Evolutionary conservation across 1,140 invertebrate species (phyloP).

Genomic region (Galleria mellonella): DNA sequence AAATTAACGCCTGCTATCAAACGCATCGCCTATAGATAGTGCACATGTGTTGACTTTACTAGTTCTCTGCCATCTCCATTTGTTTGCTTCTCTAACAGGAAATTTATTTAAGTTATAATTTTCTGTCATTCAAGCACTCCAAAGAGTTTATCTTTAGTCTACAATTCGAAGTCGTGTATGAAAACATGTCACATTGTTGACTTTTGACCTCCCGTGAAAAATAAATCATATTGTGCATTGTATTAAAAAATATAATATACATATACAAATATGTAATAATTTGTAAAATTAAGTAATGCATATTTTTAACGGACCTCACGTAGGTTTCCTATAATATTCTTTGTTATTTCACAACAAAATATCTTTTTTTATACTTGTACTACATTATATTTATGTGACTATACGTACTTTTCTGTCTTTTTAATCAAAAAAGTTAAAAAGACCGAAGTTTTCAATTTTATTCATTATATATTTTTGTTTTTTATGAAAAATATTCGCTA

Average conservation of each 20-base stretch:
- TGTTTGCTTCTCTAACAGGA: constrained; percentile 64
- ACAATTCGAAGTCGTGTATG: constrained; percentile 26
- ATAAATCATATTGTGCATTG: not conserved
- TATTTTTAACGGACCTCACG: too few relatives aligned
- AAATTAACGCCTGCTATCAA: constrained; percentile 66
- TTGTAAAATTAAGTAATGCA: too few relatives aligned
- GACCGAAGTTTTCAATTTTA: too few relatives aligned
- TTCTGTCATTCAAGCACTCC: constrained; percentile 58
- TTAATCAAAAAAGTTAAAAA: too few relatives aligned
- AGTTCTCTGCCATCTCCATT: constrained; percentile 34
- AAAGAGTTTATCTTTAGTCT: constrained; percentile 52
- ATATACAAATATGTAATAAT: not conserved
- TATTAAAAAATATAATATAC: not conserved
- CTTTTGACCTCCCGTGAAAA: constrained; percentile 27
- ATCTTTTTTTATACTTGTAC: too few relatives aligned
- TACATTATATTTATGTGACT: too few relatives aligned
- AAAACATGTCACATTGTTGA: constrained; percentile 43
- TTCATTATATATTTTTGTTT: too few relatives aligned
- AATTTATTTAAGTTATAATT: constrained; percentile 72
- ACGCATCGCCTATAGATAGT: constrained; percentile 58
- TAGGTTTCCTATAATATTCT: too few relatives aligned
- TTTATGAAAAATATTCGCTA: too few relatives aligned
- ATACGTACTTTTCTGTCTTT: too few relatives aligned
- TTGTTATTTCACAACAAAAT: too few relatives aligned
- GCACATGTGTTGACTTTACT: constrained; percentile 48